Percentiles rank a stretch among this genome's conserved stretches.
Conservation (phyloP, 2,113 vertebrate species). For the Otis tarda region DNA sequence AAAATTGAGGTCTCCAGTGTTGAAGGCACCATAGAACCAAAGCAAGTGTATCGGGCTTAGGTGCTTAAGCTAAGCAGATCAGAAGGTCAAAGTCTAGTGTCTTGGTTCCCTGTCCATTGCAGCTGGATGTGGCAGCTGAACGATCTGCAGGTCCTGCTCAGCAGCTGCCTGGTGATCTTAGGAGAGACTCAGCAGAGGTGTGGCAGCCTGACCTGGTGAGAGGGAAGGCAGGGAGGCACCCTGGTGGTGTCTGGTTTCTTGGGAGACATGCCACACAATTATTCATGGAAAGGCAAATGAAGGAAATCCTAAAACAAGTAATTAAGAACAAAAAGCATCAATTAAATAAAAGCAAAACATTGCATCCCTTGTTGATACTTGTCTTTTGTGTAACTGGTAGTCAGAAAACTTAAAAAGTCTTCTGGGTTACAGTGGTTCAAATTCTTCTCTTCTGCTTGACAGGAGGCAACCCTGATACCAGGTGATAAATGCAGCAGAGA, state of each 20-base stretch:
- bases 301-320: background rate
- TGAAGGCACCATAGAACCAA: background rate
- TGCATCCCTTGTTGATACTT: accelerated
- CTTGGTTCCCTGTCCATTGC: background rate
- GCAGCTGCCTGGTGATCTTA: background rate
- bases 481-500: background rate
- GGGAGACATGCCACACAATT: background rate
- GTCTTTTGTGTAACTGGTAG: background rate
- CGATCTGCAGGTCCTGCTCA: background rate
- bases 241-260: background rate
- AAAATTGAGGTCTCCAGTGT: background rate
- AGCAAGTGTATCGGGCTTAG: background rate
- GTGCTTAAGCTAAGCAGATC: background rate
- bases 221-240: background rate
- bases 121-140: background rate
- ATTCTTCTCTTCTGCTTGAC: background rate
- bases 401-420: background rate
- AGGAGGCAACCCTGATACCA: background rate
- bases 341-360: background rate
- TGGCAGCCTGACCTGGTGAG: background rate
- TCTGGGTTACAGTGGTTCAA: background rate
- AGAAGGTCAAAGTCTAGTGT: background rate
- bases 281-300: background rate
- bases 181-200: background rate
- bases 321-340: background rate